These are phyloP conservation scores for Enteromius fasciolatus DNA, from an alignment of 2,797 vertebrate genomes.

Conservation along the genomic window DNA sequence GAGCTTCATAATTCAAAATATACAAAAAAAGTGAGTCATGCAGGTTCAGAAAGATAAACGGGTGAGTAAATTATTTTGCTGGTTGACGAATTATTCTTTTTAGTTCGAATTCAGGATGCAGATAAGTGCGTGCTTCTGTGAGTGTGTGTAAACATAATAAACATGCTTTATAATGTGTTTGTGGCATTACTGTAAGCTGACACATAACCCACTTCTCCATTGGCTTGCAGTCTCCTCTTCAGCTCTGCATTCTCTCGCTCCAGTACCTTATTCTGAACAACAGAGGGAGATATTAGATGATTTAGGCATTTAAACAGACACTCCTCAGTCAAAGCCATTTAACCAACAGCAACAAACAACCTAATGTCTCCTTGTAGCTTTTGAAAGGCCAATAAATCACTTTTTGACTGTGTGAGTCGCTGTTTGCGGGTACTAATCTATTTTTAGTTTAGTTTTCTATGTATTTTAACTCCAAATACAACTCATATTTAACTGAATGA, in stretches of 20 bases:
- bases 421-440: not conserved
- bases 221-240: slow-evolving; percentile 64
- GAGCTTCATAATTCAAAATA: not conserved
- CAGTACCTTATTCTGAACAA: slow-evolving; percentile 75
- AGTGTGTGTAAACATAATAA: not conserved
- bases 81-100: not conserved
- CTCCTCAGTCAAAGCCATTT: not conserved
- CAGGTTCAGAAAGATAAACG: not conserved
- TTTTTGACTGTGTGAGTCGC: not conserved
- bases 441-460: not conserved
- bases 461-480: not conserved
- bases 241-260: slow-evolving; percentile 75
- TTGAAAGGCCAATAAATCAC: not conserved
- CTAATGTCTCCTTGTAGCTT: not conserved
- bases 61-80: not conserved
- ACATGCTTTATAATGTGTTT: not conserved
- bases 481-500: not conserved
- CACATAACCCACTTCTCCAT: slow-evolving; percentile 12
- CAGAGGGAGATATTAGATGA: slow-evolving; percentile 1
- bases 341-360: not conserved
- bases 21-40: not conserved
- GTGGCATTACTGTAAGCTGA: not conserved
- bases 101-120: not conserved
- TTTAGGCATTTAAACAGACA: not conserved
- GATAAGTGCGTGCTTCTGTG: slow-evolving; percentile 9